Base-by-base conservation (phyloP, 2,888 invertebrate genomes). In the Stramonita haemastoma region DNA sequence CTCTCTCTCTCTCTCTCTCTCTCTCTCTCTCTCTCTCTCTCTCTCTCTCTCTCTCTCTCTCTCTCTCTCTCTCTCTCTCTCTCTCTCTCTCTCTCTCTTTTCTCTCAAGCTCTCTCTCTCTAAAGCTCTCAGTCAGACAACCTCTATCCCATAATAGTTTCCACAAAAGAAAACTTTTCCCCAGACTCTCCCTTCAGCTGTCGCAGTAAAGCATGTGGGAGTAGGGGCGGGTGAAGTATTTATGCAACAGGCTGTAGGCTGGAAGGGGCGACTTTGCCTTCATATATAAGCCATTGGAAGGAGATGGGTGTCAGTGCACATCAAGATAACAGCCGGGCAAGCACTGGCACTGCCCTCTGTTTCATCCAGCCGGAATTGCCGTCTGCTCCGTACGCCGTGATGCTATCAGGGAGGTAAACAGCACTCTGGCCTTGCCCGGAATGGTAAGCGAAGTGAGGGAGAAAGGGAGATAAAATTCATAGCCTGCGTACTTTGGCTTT, bases 351-450 rank as follows among this genome's bases (percentile, higher is more conserved):
- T 15, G 85, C 85, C 85, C 85, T 36, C 56, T 56, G 85, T 57
- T 57, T 85, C 85, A 57, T 85, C 56, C 19, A 57, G 17, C n/a
- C n/a, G 57, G 29, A 57, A 85, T 32, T 56, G 57, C 57, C 85
- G 85, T 85, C 85, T 85, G 85, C 85, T 85, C n/a, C 56, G 56
- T 32, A 13, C 56, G 85, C 57, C 85, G 57, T 57, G 85, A 85
- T 85, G 57, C 17, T 85, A 85, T 85, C 85, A 57, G 85, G 36
- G 85, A 85, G 85, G 85, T 29, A 85, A 85, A 57, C 85, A 85
- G 85, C 85, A 57, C 85, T 85, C 57, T 46, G 29, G 57, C 57
- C 85, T 56, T n/a, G 56, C 1, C 57, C n/a, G 57, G 85, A 85
- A 85, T 85, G 57, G 29, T 57, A 46, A 29, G 85, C 26, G 29